Evolutionary conservation across 92 coral and sea anemone species (phyloP).

Genomic region (Epizoanthus rinbou): DNA sequence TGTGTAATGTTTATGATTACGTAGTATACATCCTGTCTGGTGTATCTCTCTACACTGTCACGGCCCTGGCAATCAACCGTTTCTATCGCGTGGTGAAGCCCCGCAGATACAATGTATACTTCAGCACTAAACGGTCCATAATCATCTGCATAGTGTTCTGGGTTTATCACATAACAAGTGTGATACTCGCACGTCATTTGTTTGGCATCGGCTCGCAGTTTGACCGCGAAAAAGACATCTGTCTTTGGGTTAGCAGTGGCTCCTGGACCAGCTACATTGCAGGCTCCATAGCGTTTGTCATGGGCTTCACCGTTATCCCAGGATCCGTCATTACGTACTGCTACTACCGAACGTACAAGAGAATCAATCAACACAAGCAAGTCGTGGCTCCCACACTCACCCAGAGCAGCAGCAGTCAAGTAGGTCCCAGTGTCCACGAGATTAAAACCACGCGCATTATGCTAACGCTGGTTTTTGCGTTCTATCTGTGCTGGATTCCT

Average conservation of each 20-base stretch:
- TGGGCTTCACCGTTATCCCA: slow-evolving; percentile 37
- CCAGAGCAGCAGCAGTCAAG: not conserved
- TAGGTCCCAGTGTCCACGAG: slow-evolving; percentile 30
- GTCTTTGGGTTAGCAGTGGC: slow-evolving; percentile 20
- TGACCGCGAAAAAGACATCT: slow-evolving; percentile 25
- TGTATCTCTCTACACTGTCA: slow-evolving; percentile 33
- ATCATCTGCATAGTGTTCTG: slow-evolving; percentile 31
- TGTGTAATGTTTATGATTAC: slow-evolving; percentile 37
- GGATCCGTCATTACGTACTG: slow-evolving; percentile 26
- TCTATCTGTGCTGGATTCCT: slow-evolving; percentile 39
- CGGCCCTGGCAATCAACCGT: slow-evolving; percentile 36
- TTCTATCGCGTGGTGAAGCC: slow-evolving; percentile 44
- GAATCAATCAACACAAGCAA: slow-evolving; percentile 31
- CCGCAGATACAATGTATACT: not conserved
- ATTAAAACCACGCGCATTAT: slow-evolving; percentile 35
- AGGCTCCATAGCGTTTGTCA: slow-evolving; percentile 30
- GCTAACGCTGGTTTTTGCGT: slow-evolving; percentile 35
- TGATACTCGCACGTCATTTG: slow-evolving; percentile 16
- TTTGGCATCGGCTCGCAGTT: slow-evolving; percentile 38
- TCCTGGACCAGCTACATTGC: slow-evolving; percentile 17
- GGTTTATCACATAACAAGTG: slow-evolving; percentile 34
- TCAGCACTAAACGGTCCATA: slow-evolving; percentile 10
- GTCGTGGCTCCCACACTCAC: slow-evolving; percentile 11
- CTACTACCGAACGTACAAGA: slow-evolving; percentile 28
- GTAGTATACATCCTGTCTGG: slow-evolving; percentile 36